Evolutionary conservation across 2,888 invertebrate genomes (phyloP).

Genomic region (Metellina segmentata): DNA sequence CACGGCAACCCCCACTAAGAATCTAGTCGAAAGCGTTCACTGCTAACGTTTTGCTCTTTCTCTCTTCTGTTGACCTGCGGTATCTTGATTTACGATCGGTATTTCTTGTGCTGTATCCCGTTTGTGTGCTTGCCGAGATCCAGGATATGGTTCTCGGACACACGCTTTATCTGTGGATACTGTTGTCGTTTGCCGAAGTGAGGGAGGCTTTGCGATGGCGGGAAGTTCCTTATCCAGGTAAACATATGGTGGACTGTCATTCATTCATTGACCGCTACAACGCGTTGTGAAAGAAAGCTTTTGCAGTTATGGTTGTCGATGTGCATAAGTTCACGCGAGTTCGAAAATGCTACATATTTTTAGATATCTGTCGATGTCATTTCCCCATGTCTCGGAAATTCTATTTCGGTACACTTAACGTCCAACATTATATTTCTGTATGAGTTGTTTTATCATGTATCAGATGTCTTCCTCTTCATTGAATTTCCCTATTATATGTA

Average conservation of each 20-base stretch:
- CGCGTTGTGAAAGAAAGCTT: too few species aligned
- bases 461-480: too few species aligned
- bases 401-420: too few species aligned
- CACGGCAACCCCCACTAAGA: constrained; percentile 42
- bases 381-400: too few species aligned
- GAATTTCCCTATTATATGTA: too few species aligned
- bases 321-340: too few species aligned
- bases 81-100: background rate
- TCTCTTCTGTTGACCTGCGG: background rate
- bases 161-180: constrained; percentile 38
- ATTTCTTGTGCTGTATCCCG: background rate
- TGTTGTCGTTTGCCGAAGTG: constrained; percentile 21
- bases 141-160: constrained; percentile 30
- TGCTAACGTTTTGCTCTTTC: background rate
- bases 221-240: constrained; percentile 45
- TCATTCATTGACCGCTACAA: too few species aligned
- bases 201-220: constrained; percentile 37
- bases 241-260: constrained; percentile 46
- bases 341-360: too few species aligned
- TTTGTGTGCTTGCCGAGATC: background rate
- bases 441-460: too few species aligned
- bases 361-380: too few species aligned
- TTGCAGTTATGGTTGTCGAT: too few species aligned
- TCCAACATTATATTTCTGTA: too few species aligned
- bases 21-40: background rate